These are phyloP conservation scores for Xanthia togata DNA, from an alignment of 2,888 invertebrate genomes.

Conservation along the genomic window DNA sequence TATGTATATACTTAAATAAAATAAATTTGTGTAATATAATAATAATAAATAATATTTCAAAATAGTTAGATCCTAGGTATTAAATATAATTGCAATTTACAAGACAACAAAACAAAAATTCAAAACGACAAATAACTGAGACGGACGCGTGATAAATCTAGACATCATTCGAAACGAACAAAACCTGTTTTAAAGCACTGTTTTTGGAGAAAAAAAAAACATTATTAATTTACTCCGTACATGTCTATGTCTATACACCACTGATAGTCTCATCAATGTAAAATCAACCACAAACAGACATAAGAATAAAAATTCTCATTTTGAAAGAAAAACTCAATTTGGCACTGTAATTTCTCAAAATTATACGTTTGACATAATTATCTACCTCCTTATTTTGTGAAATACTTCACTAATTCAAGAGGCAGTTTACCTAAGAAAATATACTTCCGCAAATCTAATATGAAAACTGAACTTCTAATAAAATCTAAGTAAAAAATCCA, in stretches of 20 bases:
- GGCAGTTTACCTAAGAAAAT: not conserved
- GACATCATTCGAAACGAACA: no score
- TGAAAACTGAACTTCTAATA: conserved; percentile 6
- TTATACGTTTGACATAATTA: no score
- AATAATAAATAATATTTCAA: no score
- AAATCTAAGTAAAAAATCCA: not conserved
- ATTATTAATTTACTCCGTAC: not conserved
- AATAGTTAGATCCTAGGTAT: no score
- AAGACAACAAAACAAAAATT: no score
- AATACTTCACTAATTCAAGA: not conserved
- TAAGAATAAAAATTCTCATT: not conserved
- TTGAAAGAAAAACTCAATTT: not conserved
- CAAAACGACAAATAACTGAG: no score
- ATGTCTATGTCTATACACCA: not conserved
- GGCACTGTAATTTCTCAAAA: not conserved
- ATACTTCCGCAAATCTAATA: not conserved
- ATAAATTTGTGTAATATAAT: no score
- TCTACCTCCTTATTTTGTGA: not conserved
- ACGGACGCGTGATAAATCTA: no score
- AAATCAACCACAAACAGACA: not conserved
- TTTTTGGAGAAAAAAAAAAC: not conserved
- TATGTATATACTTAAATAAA: no score
- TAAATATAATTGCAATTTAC: no score
- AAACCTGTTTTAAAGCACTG: not conserved
- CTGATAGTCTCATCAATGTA: not conserved